Base-by-base conservation (phyloP, 2,113 vertebrate species). In the Anser cygnoides region DNA sequence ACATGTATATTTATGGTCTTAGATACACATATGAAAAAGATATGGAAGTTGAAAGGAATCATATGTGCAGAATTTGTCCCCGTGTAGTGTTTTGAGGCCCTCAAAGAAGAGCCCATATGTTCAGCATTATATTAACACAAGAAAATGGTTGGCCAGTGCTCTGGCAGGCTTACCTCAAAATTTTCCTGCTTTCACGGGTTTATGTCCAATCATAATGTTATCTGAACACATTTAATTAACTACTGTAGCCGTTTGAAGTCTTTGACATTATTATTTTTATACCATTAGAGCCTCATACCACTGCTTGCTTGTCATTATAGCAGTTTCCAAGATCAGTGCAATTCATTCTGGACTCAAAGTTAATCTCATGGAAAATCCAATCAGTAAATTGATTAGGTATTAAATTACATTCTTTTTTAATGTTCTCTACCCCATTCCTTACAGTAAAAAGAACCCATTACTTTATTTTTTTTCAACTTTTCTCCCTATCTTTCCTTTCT, bases 311-410 rank as follows among this genome's bases (percentile, higher is more conserved):
- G 83, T 81, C 95, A 82, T 94, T 97, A 87, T 46, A 97, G n/a
- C 23, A 92, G 19, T 59, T 87, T 91, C 92, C 46, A 88, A 67
- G 71, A 96, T 95, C 94, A 93, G 18, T 72, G 74, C 49, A 94
- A 95, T 97, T 92, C 77, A 90, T 97, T 94, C 87, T 73, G 63
- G 31, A 68, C 55, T 97, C 78, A 87, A 89, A 97, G 63, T 87
- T 96, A 97, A 92, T 96, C 90, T 98, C 63, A 96, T 1, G 39
- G 90, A 97, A 97, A 98, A 98, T 97, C 96, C 83, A 97, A 90
- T 96, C 96, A 96, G 84, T 93, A 97, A 97, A 97, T 94, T 96
- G 96, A 97, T 96, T 96, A 97, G 76, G 76, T 93, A 96, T 92
- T 96, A 96, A 97, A 96, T 97, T 96, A 95, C 74, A 74, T 94